phyloP scores from a whole-genome alignment of 2,888 invertebrate species.

The Drosophila nigritarsus region DNA sequence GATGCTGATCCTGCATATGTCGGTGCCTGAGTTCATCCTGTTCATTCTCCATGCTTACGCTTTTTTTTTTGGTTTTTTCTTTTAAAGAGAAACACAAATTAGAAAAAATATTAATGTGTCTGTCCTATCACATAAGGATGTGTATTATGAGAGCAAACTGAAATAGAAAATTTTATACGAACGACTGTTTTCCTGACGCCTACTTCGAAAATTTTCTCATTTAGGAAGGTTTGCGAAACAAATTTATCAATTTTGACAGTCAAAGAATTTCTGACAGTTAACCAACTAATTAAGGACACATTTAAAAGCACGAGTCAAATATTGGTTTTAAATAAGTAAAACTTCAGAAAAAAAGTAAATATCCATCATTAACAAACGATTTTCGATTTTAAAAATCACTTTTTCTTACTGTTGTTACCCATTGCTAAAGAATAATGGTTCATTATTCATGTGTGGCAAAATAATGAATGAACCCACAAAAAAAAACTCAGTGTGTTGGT shows the following conservation, averaged over 20 bases:
- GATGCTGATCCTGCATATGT: slow-evolving; percentile 59
- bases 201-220: slow-evolving; percentile 15
- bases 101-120: slow-evolving; percentile 52
- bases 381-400: neutral
- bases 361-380: neutral
- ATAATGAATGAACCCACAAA: neutral
- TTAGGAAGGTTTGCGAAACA: neutral
- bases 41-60: slow-evolving; percentile 81
- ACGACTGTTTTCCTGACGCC: slow-evolving; percentile 12
- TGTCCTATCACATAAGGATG: slow-evolving; percentile 55
- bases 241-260: neutral
- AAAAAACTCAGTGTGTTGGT: neutral
- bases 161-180: slow-evolving; percentile 18
- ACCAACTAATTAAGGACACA: neutral
- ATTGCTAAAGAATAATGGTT: no score
- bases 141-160: slow-evolving; percentile 41
- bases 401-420: neutral
- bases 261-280: neutral
- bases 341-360: neutral
- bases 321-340: neutral
- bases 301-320: neutral
- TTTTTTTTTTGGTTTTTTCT: slow-evolving; percentile 53
- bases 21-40: slow-evolving; percentile 81
- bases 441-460: slow-evolving; percentile 1
- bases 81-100: slow-evolving; percentile 58